Evolutionary conservation across 2,888 invertebrate genomes (phyloP), one percentile per base, ranked within the genome.

Genomic region (Chloroclysta siterata): DNA sequence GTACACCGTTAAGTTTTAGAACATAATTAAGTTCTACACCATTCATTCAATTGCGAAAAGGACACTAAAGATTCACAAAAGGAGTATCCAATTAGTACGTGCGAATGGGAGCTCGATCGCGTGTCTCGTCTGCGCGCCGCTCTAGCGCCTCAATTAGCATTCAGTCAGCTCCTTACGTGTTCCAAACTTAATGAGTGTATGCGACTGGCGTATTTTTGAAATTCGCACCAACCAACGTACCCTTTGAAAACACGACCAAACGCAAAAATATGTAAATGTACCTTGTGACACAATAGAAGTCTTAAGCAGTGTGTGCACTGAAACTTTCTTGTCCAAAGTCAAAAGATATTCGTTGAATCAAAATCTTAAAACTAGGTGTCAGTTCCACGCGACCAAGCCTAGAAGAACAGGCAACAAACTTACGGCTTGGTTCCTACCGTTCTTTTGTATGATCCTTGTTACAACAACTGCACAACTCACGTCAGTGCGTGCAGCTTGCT

Each of bases 161-260:
- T 89, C 91, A 87, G 76, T 75, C 78, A 81, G 76, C 82, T 89
- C 87, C 89, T 89, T 90, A 87, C 85, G 78, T 86, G 88, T 87
- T 90, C 84, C 89, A 86, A 89, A 90, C 88, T 89, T 90, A 91
- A 91, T 90, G 89, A 88, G 87, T 81, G 81, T 83, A 85, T 61
- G 61, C 47, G 65, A 60, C 60, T 60, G 61, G 65, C 53, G 87
- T 90, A 90, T 90, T 90, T 91, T 91, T 90, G 89, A 89, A 85
- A 83, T 83, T 83, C 84, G 78, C 57, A 65, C 57, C 58, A 53
- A 65, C 57, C 58, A 53, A 53, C 65, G 33, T 80, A 75, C 82
- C 88, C 90, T 91, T 90, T 91, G 89, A 88, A 83, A 80, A 79
- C 82, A 77, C 73, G 79, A 78, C 74, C 84, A 84, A 46, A 82